Conservation (phyloP, 53 echinoderm and acorn worm genomes). For the Antedon mediterranea region DNA sequence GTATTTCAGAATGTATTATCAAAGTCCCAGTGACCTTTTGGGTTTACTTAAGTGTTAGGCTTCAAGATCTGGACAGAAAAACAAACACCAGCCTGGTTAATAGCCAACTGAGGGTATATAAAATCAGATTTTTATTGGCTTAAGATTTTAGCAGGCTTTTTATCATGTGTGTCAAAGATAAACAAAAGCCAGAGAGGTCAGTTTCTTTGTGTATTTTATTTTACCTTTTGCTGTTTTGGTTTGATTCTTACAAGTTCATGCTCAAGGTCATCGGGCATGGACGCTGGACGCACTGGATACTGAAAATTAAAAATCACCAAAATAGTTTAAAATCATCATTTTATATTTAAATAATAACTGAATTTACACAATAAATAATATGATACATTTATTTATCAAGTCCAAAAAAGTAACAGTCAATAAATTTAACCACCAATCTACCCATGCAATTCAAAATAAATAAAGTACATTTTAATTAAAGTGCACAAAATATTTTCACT, state of each 20-base stretch:
- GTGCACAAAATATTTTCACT: no score
- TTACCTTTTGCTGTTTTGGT: conserved; percentile 77
- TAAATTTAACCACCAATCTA: no score
- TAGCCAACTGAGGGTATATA: neutral
- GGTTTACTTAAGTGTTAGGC: neutral
- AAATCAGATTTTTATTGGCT: neutral
- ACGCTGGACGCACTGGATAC: conserved; percentile 80
- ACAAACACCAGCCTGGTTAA: neutral
- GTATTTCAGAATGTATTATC: neutral
- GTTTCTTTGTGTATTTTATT: neutral
- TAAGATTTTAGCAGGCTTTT: neutral
- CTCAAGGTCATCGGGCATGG: conserved; percentile 71
- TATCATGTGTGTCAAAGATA: neutral
- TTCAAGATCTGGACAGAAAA: neutral
- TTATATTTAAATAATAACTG: no score
- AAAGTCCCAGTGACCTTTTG: neutral
- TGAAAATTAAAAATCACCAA: conserved; percentile 18
- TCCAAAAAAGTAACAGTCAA: no score
- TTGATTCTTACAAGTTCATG: conserved; percentile 58
- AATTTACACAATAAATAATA: no score
- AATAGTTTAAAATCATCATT: no score
- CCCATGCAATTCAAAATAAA: no score
- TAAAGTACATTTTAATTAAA: no score
- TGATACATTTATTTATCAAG: no score
- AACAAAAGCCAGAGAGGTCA: neutral